Percentiles rank a stretch among this genome's conserved stretches.
Conservation (phyloP, 2,888 invertebrate genomes). For the Sacculina carcini region DNA sequence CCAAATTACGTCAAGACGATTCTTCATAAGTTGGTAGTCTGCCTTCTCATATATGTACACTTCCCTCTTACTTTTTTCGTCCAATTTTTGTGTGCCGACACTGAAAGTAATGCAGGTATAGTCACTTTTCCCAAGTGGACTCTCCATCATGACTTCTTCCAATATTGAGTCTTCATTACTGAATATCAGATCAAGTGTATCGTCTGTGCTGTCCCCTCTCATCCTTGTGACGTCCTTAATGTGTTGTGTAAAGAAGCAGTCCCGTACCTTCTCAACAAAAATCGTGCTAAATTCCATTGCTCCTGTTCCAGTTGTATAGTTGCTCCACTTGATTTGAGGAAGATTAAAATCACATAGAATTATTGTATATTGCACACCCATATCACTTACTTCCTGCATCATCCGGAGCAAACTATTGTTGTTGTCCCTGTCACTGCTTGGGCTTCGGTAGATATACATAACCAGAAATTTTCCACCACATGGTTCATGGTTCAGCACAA, state of each 20-base stretch:
- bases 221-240: background rate
- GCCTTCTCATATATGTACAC: background rate
- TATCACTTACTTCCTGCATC: background rate
- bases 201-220: background rate
- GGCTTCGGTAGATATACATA: background rate
- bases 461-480: background rate
- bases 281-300: background rate
- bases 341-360: background rate
- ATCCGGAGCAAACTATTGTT: background rate
- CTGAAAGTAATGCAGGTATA: background rate
- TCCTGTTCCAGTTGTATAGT: background rate
- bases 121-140: conserved; percentile 1
- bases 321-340: conserved; percentile 2
- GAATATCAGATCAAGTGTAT: background rate
- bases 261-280: background rate
- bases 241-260: background rate
- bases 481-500: too few species aligned
- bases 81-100: background rate
- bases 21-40: background rate
- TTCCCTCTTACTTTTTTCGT: background rate
- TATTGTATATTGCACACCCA: background rate
- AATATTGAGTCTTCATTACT: background rate
- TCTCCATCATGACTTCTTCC: background rate
- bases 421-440: background rate
- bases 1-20: background rate